These are phyloP conservation scores for Oedothorax gibbosus DNA, from an alignment of 1,140 invertebrate species.

Conservation along the genomic window DNA sequence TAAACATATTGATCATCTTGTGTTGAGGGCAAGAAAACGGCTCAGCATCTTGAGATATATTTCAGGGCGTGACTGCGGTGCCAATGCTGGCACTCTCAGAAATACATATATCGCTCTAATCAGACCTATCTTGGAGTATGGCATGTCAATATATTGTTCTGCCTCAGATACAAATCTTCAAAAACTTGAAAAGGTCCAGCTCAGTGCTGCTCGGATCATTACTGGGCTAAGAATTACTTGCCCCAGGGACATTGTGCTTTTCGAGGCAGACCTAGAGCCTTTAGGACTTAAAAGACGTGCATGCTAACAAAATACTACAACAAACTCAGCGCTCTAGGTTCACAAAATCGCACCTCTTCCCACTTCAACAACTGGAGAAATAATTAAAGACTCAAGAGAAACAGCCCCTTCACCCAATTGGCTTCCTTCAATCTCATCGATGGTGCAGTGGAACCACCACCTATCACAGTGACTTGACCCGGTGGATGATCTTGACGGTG, in stretches of 20 bases:
- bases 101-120: not conserved
- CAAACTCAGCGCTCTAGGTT: not conserved
- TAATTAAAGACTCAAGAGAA: slow-evolving; percentile 25
- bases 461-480: too few relatives aligned
- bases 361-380: slow-evolving; percentile 26
- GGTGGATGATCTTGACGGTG: too few relatives aligned
- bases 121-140: slow-evolving; percentile 9
- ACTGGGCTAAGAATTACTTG: too few relatives aligned
- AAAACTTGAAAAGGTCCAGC: slow-evolving; percentile 21
- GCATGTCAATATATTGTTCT: not conserved
- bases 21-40: too few relatives aligned
- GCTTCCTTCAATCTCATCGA: too few relatives aligned
- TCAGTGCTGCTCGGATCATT: not conserved
- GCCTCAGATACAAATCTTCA: slow-evolving; percentile 3
- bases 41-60: too few relatives aligned
- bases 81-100: not conserved
- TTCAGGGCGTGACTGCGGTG: slow-evolving; percentile 12
- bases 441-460: too few relatives aligned
- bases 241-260: not conserved
- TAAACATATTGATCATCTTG: too few relatives aligned
- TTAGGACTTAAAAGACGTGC: not conserved
- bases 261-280: not conserved
- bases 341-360: slow-evolving; percentile 13
- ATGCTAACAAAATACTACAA: slow-evolving; percentile 22
- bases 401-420: slow-evolving; percentile 21